Base-by-base conservation (phyloP, 1,140 invertebrate species). In the Propsilocerus akamusi region DNA sequence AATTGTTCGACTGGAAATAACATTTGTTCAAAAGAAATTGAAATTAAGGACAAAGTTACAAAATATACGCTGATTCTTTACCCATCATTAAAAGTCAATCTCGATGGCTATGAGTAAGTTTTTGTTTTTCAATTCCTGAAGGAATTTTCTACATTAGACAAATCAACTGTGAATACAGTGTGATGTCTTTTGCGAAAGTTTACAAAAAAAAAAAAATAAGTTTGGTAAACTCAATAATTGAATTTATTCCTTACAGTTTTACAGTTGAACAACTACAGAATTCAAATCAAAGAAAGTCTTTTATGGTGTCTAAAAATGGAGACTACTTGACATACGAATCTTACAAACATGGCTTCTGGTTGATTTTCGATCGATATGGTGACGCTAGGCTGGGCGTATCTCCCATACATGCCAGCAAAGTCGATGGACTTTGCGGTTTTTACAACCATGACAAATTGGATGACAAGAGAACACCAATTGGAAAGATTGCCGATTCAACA, bases 401-500 rank as follows among this genome's bases (percentile, higher is more conserved):
- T 0, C 71, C 72, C n/a, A 73, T 73, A 54, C 68, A 79, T 26
- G 56, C 64, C 25, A 66, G 70, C 3, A 64, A 72, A 47, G 75
- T 89, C 0, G 81, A 85, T 57, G 86, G 86, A 1, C 58, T 90
- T 1, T 90, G 86, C 57, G 86, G 86, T 4, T 79, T 73, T 50
- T 86, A 77, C 58, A 80, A 85, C 63, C 76, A 76, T 1, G 63
- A 74, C 25, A 50, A 62, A 0, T 53, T 56, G 22, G 81, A 88
- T 59, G 86, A 90, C 58, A 77, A 76, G 46, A 68, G 74, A 10
- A 72, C 75, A 52, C 83, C 84, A 0, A 72, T 79, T 59, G 84
- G 83, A 1, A 61, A 55, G 20, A 54, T 71, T 10, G 73, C 79
- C 3, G 58, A 64, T n/a, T 76, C 71, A 10, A 78, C 76, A 0